Percentiles rank a stretch among this genome's conserved stretches.
phyloP scores from a whole-genome alignment of 2,113 vertebrate species.

The Carassius gibelio region DNA sequence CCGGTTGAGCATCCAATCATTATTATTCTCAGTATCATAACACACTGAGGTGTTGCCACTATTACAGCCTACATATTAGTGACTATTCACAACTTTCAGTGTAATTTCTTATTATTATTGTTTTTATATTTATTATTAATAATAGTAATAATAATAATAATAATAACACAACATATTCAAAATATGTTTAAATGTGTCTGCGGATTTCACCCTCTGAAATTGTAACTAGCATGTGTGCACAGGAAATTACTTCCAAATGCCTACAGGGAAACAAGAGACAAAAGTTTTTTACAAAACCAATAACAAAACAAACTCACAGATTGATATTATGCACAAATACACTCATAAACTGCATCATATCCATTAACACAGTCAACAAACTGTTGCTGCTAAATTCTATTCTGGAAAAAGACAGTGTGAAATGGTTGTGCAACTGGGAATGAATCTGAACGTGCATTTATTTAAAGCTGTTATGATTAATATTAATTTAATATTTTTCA shows the following conservation, averaged over 20 bases:
- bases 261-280: neutral
- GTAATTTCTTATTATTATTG: neutral
- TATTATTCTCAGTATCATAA: conserved; percentile 30
- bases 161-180: neutral
- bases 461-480: conserved; percentile 22
- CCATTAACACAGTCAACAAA: conserved; percentile 1
- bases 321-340: neutral
- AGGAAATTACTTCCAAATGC: neutral
- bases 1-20: conserved; percentile 4
- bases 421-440: conserved; percentile 8
- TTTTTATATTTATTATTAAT: neutral
- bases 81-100: neutral
- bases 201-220: neutral
- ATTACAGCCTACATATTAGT: neutral
- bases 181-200: neutral
- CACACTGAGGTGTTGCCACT: neutral
- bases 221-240: neutral
- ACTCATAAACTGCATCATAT: neutral
- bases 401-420: neutral
- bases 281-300: neutral
- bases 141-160: neutral
- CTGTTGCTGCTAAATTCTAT: neutral
- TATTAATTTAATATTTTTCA: neutral
- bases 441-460: conserved; percentile 10
- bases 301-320: neutral